Conservation (phyloP, 2,113 vertebrate species). For the Aleadryas rufinucha region DNA sequence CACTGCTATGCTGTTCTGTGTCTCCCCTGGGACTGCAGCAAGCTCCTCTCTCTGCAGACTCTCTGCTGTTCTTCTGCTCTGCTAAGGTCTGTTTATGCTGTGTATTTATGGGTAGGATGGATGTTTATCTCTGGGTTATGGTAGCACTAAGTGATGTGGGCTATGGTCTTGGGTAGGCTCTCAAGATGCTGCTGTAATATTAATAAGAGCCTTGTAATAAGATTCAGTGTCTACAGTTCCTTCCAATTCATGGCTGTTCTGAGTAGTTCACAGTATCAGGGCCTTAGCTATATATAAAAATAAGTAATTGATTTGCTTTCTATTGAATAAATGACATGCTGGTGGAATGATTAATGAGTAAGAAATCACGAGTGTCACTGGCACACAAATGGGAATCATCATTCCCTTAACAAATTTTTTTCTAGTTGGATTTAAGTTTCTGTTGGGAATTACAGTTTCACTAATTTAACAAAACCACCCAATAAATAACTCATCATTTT, state of each 20-base stretch:
- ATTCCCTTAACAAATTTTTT: not conserved
- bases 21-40: not conserved
- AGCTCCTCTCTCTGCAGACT: not conserved
- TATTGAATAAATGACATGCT: conserved; percentile 3
- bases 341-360: conserved; percentile 24
- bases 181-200: not conserved
- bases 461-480: conserved; percentile 54
- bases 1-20: rapidly evolving
- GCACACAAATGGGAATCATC: conserved; percentile 23
- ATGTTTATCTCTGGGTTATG: not conserved
- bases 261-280: not conserved
- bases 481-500: conserved; percentile 71
- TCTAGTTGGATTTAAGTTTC: conserved; percentile 57
- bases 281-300: not conserved
- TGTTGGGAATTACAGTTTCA: conserved; percentile 33
- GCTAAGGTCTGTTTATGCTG: not conserved
- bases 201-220: not conserved
- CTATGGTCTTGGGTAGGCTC: not conserved
- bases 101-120: not conserved
- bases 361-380: not conserved
- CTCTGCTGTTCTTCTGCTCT: not conserved
- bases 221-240: not conserved
- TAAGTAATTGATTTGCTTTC: conserved; percentile 39
- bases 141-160: not conserved
- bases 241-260: not conserved